Evolutionary conservation across 2,113 vertebrate genomes (phyloP), one percentile per base, ranked within the genome.

Genomic region (Epinephelus moara): DNA sequence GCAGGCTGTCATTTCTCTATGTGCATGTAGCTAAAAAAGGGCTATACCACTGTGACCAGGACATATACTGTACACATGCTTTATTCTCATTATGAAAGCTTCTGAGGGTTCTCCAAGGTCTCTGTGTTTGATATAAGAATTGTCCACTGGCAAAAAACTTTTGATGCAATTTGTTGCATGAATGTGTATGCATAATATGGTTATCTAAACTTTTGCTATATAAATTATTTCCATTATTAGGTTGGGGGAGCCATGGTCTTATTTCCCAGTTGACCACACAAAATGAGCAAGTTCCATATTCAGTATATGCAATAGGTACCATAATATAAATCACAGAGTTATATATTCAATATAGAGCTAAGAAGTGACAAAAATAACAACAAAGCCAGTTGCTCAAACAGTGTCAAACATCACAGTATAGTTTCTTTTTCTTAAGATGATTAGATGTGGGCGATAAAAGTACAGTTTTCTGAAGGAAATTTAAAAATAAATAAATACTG

Each of bases 211-310:
- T 45, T 89, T 81, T 81, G 77, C 82, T 68, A 85, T 81, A 72
- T 82, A 77, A 69, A 78, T 83, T 76, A 85, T 87, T 89, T 59
- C 61, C 57, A 79, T 87, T 91, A 90, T 90, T 90, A 78, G 67
- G 67, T 81, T 91, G 69, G 71, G 40, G 75, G 74, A 81, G 75
- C 78, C 33, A 59, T 81, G 56, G 50, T 85, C 45, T 94, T 91
- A 94, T 94, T 94, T 94, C 93, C 93, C 93, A 85, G 85, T 4
- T 92, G 93, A 88, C 86, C 80, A n/a, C 37, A 80, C 25, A 75
- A 87, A 94, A 93, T 92, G 80, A 92, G 81, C 53, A 71, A 80
- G 30, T 88, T 89, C 81, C 67, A 76, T 81, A 85, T 88, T 87
- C 69, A 85, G 50, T 82, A 86, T 79, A 81, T 85, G 61, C 75